Evolutionary conservation across 2,888 invertebrate species (phyloP), one percentile per base, ranked within the genome.

Genomic region (Troides aeacus): DNA sequence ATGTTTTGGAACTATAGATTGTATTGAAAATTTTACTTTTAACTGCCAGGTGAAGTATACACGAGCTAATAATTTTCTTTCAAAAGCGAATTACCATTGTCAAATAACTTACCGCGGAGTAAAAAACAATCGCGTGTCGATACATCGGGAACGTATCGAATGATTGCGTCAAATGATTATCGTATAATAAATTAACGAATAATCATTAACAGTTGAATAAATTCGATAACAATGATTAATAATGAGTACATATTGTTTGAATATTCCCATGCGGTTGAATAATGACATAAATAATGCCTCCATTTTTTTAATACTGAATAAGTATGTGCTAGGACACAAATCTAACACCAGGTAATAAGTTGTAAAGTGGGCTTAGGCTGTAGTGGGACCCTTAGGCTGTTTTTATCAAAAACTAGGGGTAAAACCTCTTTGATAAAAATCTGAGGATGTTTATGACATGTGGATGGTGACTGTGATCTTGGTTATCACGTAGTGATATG

Each of bases 81-180:
- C 30, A 58, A 64, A 64, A 57, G 5, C 57, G 42, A 39, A 23
- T 50, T 39, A 15, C 66, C 23, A 59, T 70, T 66, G 18, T 63
- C 5, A 66, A 46, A 64, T 21, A 59, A 10, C 21, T 59, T 58
- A 53, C 21, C 24, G 39, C 56, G 24, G n/a, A 23, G 30, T 46
- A 53, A 50, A 50, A 70, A 58, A 42, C 24, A 68, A n/a, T 71
- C 59, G 68, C 71, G 68, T 71, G 71, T 58, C 64, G 36, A 60
- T 57, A 64, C 68, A 71, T 67, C 30, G 65, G 62, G 64, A 64
- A 71, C 67, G 64, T 64, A 71, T 71, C 71, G 68, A 68, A 50
- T 71, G 68, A 62, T 68, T 71, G 71, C 68, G 66, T 70, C 66
- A 66, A 66, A 70, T 70, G 63, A 70, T 70, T 59, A 62, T 62